Base-by-base conservation (phyloP, 2,797 vertebrate species). In the Rhinophrynus dorsalis region DNA sequence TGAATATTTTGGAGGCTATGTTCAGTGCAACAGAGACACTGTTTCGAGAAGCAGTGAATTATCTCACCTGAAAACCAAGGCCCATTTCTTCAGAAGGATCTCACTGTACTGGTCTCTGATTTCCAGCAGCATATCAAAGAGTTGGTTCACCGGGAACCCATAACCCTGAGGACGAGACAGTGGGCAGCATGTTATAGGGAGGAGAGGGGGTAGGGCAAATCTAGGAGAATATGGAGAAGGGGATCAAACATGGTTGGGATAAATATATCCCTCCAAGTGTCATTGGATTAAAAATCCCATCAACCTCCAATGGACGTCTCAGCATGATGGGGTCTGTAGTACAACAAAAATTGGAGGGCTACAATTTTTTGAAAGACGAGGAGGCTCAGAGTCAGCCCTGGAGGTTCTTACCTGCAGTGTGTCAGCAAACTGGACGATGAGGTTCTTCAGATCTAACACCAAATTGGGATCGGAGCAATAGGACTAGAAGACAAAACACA, bases 121-220 rank as follows among this genome's bases (percentile, higher is more conserved):
- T 85, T 99, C 97, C 82, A 99, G 80, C 42, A 98, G 85, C 94
- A 98, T 92, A 81, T 99, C 97, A n/a, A 99, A 98, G 70, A 98
- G 88, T 75, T 98, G 97, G 27, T 94, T 95, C 70, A 98, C 95
- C 0, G 93, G 95, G 85, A 98, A 99, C 1, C 96, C 97, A 0
- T 95, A 98, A 20, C 94, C 96, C 97, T 98, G 88, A 42, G 1
- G 20, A 20, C 5, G 12, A 12, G 13, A 17, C 6, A 57, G 42
- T 18, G n/a, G 45, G 1, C 8, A 12, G 45, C 13, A 44, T 15
- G 0, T 5, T 17, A 27, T 27, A 7, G 26, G 17, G 5, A 27
- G 12, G 10, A 9, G 1, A n/a, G 8, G 18, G 18, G 33, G n/a
- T 37, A 13, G 6, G 23, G n/a, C n/a, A n/a, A n/a, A n/a, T n/a